Evolutionary conservation across 92 coral and sea anemone species (phyloP).

Genomic region (Palythoa grandis): DNA sequence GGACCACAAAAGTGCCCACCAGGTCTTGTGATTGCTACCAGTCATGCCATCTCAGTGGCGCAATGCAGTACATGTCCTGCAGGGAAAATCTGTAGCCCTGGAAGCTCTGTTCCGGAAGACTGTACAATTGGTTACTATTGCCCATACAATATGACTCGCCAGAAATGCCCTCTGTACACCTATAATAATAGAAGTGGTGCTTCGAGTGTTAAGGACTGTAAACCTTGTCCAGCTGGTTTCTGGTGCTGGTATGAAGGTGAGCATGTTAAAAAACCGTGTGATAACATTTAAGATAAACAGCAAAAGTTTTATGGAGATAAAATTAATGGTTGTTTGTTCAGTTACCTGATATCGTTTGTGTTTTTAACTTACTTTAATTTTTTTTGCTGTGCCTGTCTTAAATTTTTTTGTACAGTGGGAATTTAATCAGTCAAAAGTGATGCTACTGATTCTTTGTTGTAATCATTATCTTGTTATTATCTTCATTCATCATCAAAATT

Average conservation of each 20-base stretch:
- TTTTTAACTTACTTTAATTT: too few relatives aligned
- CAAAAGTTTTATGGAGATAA: too few relatives aligned
- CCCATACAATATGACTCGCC: constrained; percentile 80
- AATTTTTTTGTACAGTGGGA: too few relatives aligned
- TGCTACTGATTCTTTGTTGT: not conserved
- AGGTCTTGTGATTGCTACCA: constrained; percentile 80
- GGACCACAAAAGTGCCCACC: constrained; percentile 60
- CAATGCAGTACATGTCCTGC: constrained; percentile 92
- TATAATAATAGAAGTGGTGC: constrained; percentile 74
- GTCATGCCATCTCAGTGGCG: constrained; percentile 77
- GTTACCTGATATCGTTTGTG: too few relatives aligned
- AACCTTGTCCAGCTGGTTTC: constrained; percentile 92
- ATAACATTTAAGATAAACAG: too few relatives aligned
- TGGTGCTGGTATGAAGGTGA: constrained; percentile 87
- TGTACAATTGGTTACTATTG: constrained; percentile 92
- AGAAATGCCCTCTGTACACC: constrained; percentile 81
- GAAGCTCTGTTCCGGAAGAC: constrained; percentile 80
- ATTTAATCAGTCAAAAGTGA: not conserved
- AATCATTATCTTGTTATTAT: not conserved
- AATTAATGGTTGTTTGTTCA: too few relatives aligned
- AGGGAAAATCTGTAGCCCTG: constrained; percentile 88
- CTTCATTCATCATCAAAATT: not conserved
- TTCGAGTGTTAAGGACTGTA: constrained; percentile 75
- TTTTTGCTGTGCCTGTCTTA: not conserved
- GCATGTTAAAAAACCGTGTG: not conserved